phyloP scores from a whole-genome alignment of 2,797 vertebrate genomes.

The Rhinella marina region DNA sequence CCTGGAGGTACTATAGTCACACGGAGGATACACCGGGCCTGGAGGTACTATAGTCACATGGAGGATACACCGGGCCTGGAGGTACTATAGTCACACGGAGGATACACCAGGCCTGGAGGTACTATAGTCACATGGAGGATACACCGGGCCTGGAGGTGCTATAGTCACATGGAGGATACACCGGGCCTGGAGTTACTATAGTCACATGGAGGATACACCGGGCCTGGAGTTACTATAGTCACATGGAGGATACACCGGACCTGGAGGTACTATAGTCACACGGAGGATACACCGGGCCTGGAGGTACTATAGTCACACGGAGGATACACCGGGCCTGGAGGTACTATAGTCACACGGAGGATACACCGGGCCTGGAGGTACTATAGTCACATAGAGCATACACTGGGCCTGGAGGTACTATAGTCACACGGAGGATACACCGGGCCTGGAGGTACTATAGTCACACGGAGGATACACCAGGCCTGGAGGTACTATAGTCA shows the following conservation, averaged over 20 bases:
- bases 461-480: too few species aligned
- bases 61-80: too few species aligned
- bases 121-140: background rate
- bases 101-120: background rate
- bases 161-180: background rate
- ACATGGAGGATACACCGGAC: background rate
- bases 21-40: too few species aligned
- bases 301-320: background rate
- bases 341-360: background rate
- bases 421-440: background rate
- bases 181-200: background rate
- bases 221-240: background rate
- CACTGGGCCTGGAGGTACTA: background rate
- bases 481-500: too few species aligned
- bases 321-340: background rate
- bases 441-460: background rate
- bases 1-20: too few species aligned
- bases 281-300: background rate
- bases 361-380: background rate
- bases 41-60: too few species aligned
- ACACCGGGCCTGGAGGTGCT: background rate
- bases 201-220: background rate
- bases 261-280: background rate
- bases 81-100: background rate
- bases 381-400: background rate